Evolutionary conservation across 2,888 invertebrate species (phyloP).

Genomic region (Aproaerema taeniolella): DNA sequence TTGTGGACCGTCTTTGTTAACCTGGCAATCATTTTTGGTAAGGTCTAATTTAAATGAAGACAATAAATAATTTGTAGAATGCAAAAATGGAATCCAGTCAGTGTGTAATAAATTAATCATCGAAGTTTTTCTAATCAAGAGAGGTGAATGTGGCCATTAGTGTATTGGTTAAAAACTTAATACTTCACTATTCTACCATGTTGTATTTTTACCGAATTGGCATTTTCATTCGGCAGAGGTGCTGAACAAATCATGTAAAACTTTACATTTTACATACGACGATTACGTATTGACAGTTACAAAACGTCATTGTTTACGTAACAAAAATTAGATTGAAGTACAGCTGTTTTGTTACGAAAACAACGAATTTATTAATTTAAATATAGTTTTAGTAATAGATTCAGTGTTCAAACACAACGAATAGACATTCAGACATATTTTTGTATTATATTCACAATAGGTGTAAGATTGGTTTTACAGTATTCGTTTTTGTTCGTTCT

Average conservation of each 20-base stretch:
- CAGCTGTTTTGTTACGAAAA: slow-evolving; percentile 11
- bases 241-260: slow-evolving; percentile 31
- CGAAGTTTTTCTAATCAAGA: too few species aligned
- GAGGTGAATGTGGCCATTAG: slow-evolving; percentile 50
- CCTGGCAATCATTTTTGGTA: too few species aligned
- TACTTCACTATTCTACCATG: slow-evolving; percentile 27
- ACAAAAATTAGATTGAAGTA: slow-evolving; percentile 13
- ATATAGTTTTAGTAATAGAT: slow-evolving; percentile 31
- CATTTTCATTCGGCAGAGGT: slow-evolving; percentile 43
- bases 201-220: slow-evolving; percentile 19
- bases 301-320: slow-evolving; percentile 21
- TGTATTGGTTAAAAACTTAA: slow-evolving; percentile 35
- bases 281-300: slow-evolving; percentile 21
- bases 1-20: too few species aligned
- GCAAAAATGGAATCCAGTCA: too few species aligned
- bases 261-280: slow-evolving; percentile 6
- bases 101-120: too few species aligned
- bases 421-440: slow-evolving; percentile 40
- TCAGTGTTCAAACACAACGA: slow-evolving; percentile 63
- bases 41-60: too few species aligned
- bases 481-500: slow-evolving; percentile 41
- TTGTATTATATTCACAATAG: slow-evolving; percentile 52
- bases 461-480: slow-evolving; percentile 50
- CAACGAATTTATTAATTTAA: slow-evolving; percentile 14
- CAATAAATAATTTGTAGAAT: too few species aligned